Base-by-base conservation (phyloP, 2,113 vertebrate genomes). In the Castor canadensis region DNA sequence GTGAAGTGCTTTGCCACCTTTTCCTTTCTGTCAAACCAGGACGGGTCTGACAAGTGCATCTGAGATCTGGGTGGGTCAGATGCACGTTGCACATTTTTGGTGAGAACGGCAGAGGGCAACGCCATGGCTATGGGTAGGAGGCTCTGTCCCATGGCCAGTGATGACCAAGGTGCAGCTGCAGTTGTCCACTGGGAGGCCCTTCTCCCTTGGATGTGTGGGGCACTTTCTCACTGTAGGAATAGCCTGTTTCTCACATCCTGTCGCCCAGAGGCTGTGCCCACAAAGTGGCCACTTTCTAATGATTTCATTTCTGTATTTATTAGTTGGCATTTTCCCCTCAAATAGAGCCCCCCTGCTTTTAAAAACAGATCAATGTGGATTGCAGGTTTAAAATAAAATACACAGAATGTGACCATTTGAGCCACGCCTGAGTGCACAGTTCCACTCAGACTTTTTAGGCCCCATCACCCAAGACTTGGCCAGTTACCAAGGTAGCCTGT, bases 211-310 rank as follows among this genome's bases (percentile, higher is more conserved):
- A 8, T 16, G 32, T 32, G 40, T 38, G 52, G 17, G 64, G 52
- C 35, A 38, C 35, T 10, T 67, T 80, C 35, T 52, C 17, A 38
- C 11, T 16, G 26, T 19, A 24, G 81, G 15, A 62, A 35, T 4
- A 5, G 66, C 58, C 64, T 9, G 8, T 49, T 8, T 38, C 52
- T 19, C 40, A 38, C 40, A 43, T 24, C 1, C 26, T 64, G 12
- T 40, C 20, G 0, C 52, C 60, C 11, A 9, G 6, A 22, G 32
- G 3, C 9, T 3, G 8, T 26, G n/a, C 24, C 52, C n/a, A 22
- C 79, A 54, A 45, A 45, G 17, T 2, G 47, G 47, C 0, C 0
- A 0, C 8, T 43, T n/a, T 35, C 56, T n/a, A 16, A n/a, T 8
- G 0, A 35, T 6, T 49, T 79, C 17, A 45, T 58, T 58, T 64